These are phyloP conservation scores for Monomorium pharaonis DNA, from an alignment of 1,140 invertebrate genomes.

Conservation along the genomic window DNA sequence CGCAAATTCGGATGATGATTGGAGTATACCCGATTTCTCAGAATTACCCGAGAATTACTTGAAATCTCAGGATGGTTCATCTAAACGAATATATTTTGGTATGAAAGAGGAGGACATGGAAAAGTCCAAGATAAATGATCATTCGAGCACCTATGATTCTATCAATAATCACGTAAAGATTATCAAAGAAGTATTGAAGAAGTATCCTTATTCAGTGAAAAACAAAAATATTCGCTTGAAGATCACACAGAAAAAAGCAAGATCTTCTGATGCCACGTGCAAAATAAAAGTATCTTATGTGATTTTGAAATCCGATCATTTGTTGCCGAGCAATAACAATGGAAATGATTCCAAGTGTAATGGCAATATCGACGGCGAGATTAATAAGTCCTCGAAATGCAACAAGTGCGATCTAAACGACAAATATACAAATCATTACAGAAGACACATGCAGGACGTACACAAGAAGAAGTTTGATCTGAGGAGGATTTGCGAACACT, in stretches of 20 bases:
- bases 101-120: constrained; percentile 84
- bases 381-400: constrained; percentile 84
- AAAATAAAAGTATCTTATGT: constrained; percentile 85
- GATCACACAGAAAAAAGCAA: constrained; percentile 88
- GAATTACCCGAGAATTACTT: too few species aligned
- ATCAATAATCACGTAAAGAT: constrained; percentile 92
- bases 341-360: constrained; percentile 71
- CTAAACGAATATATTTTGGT: constrained; percentile 84
- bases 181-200: constrained; percentile 93
- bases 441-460: constrained; percentile 92
- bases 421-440: constrained; percentile 91
- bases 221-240: constrained; percentile 94
- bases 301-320: constrained; percentile 85
- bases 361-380: constrained; percentile 77
- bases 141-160: constrained; percentile 84
- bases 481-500: constrained; percentile 93
- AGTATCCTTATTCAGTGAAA: constrained; percentile 94
- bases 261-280: constrained; percentile 76
- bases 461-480: constrained; percentile 93
- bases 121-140: constrained; percentile 81
- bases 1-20: constrained; percentile 85
- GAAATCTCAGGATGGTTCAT: constrained; percentile 69
- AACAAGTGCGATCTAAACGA: constrained; percentile 86
- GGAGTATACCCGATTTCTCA: constrained; percentile 82
- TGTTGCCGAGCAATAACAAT: constrained; percentile 76